Percentiles rank a stretch among this genome's conserved stretches.
These are phyloP conservation scores for Glyptemys insculpta DNA, from an alignment of 2,797 vertebrate species.

Conservation along the genomic window DNA sequence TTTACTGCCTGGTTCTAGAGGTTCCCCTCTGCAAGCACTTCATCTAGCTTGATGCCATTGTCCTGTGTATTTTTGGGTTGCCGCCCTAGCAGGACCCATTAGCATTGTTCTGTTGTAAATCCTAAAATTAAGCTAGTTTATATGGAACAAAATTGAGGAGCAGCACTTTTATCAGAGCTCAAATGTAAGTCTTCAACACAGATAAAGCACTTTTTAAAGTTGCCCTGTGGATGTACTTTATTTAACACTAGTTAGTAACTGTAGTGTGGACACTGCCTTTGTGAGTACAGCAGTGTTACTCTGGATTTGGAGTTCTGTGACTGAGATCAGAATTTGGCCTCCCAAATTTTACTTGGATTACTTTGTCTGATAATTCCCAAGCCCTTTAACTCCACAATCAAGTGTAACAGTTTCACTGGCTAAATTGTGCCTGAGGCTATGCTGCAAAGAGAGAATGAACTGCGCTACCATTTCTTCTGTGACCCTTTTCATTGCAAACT, in stretches of 20 bases:
- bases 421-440: not conserved
- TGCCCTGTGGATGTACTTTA: not conserved
- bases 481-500: not conserved
- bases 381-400: too few relatives aligned
- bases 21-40: not conserved
- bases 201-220: not conserved
- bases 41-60: not conserved
- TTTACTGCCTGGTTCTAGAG: not conserved
- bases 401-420: not conserved
- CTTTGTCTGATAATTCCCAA: not conserved
- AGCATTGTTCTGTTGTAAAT: not conserved
- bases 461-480: not conserved
- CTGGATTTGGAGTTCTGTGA: not conserved
- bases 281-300: not conserved
- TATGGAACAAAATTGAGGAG: not conserved
- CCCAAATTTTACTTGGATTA: not conserved
- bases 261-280: not conserved
- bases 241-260: not conserved
- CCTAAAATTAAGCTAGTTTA: not conserved
- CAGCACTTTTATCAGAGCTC: not conserved
- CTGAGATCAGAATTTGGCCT: not conserved
- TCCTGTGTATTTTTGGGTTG: not conserved
- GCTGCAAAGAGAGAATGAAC: not conserved
- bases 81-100: not conserved
- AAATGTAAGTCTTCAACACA: not conserved